Conservation (phyloP, 2,797 vertebrate species). For the Schizopygopsis pylzovi region DNA sequence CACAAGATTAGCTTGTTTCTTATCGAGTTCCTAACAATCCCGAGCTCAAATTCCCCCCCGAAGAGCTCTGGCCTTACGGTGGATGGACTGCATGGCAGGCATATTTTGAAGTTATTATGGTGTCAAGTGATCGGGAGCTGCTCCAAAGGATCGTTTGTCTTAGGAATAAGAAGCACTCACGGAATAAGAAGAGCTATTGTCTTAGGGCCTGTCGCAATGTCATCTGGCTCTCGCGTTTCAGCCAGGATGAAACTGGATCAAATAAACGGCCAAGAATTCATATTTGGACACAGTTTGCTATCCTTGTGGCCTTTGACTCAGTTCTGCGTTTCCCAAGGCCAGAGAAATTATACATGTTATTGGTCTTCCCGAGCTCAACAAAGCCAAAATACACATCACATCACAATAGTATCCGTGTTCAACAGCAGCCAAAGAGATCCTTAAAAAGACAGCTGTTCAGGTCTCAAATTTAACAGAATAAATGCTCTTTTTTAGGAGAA, state of each 20-base stretch:
- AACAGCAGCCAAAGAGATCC: constrained; percentile 41
- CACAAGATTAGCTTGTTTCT: constrained; percentile 7
- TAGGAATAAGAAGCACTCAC: background rate
- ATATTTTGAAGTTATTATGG: constrained; percentile 48
- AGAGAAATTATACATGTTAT: constrained; percentile 54
- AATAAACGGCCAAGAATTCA: constrained; percentile 79
- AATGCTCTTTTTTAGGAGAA: constrained; percentile 6
- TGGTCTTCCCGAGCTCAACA: constrained; percentile 32
- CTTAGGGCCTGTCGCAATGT: constrained; percentile 11
- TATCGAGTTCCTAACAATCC: background rate
- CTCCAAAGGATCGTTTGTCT: constrained; percentile 20
- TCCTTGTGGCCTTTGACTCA: constrained; percentile 74
- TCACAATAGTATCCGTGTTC: background rate
- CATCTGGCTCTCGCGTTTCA: constrained; percentile 16
- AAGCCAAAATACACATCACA: constrained; percentile 56
- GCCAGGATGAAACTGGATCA: constrained; percentile 65
- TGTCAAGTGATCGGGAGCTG: constrained; percentile 38
- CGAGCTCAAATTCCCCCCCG: background rate
- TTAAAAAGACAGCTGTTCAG: constrained; percentile 25
- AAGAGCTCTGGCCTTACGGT: background rate
- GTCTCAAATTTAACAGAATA: constrained; percentile 38
- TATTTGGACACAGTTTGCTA: constrained; percentile 72
- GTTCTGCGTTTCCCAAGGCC: constrained; percentile 27
- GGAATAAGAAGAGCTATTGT: constrained; percentile 47
- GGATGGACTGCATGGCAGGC: constrained; percentile 8